Evolutionary conservation across 2,888 invertebrate genomes (phyloP).

Genomic region (Eilema griseolum): DNA sequence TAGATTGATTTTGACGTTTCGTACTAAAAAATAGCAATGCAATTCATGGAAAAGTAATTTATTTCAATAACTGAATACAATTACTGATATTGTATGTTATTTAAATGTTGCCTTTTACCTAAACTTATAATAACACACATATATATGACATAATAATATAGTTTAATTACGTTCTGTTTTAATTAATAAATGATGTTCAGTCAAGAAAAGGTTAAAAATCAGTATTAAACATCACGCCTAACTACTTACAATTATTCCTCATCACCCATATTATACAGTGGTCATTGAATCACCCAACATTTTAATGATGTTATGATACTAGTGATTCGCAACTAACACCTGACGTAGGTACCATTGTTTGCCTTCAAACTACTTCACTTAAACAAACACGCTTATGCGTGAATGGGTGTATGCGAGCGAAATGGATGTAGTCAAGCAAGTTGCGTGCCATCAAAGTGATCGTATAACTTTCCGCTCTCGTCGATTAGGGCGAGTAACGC

Average conservation of each 20-base stretch:
- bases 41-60: no score
- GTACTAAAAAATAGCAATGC: no score
- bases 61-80: no score
- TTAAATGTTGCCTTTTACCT: no score
- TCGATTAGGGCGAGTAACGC: slow-evolving; percentile 78
- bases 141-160: no score
- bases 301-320: not conserved
- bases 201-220: not conserved
- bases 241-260: no score
- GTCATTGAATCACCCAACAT: not conserved
- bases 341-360: slow-evolving; percentile 36
- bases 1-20: no score
- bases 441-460: slow-evolving; percentile 71
- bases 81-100: no score
- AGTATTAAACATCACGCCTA: not conserved
- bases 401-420: slow-evolving; percentile 10
- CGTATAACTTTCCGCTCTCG: slow-evolving; percentile 69
- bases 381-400: slow-evolving; percentile 46
- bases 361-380: slow-evolving; percentile 47
- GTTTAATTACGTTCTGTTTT: no score
- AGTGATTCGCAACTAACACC: slow-evolving; percentile 26
- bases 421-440: slow-evolving; percentile 34
- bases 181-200: not conserved
- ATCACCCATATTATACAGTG: no score
- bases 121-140: no score